phyloP scores from a whole-genome alignment of 2,797 vertebrate species.

The Oryzias dopingdopingensis region DNA sequence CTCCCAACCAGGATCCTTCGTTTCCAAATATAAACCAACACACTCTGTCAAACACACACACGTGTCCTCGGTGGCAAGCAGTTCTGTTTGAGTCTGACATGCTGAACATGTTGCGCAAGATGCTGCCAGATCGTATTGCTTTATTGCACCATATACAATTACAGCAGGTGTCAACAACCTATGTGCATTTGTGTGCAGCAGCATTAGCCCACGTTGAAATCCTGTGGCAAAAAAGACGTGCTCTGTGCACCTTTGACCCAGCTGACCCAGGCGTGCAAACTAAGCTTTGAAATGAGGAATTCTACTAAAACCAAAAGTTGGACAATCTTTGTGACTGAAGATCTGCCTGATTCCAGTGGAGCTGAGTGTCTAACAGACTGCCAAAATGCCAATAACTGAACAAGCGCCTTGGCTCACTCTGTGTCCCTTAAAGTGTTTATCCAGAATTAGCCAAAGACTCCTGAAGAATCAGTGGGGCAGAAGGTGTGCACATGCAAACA shows the following conservation, averaged over 20 bases:
- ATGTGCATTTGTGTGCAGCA: slow-evolving; percentile 10
- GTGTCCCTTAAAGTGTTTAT: no score
- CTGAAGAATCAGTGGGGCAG: neutral
- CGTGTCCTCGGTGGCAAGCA: slow-evolving; percentile 12
- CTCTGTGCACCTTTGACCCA: neutral
- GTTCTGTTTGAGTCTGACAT: slow-evolving; percentile 25
- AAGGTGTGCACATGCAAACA: slow-evolving; percentile 17
- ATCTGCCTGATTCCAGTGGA: no score
- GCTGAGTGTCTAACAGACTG: no score
- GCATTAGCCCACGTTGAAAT: neutral
- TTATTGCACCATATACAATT: slow-evolving; percentile 51
- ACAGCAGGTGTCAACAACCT: slow-evolving; percentile 50
- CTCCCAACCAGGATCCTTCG: slow-evolving; percentile 16
- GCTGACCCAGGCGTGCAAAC: slow-evolving; percentile 8
- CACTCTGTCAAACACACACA: slow-evolving; percentile 8
- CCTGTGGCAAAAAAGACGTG: slow-evolving; percentile 3
- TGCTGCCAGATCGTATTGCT: slow-evolving; percentile 41
- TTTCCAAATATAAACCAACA: slow-evolving; percentile 6
- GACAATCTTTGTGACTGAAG: no score
- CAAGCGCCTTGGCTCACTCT: no score
- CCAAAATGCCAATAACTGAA: no score
- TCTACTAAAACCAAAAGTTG: no score
- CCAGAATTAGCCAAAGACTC: no score
- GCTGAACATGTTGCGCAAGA: slow-evolving; percentile 36
- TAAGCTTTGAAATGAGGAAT: no score